Percentiles rank a stretch among this genome's conserved stretches.
Evolutionary conservation across 2,797 vertebrate species (phyloP).

Genomic region (Gephyroberyx darwinii): DNA sequence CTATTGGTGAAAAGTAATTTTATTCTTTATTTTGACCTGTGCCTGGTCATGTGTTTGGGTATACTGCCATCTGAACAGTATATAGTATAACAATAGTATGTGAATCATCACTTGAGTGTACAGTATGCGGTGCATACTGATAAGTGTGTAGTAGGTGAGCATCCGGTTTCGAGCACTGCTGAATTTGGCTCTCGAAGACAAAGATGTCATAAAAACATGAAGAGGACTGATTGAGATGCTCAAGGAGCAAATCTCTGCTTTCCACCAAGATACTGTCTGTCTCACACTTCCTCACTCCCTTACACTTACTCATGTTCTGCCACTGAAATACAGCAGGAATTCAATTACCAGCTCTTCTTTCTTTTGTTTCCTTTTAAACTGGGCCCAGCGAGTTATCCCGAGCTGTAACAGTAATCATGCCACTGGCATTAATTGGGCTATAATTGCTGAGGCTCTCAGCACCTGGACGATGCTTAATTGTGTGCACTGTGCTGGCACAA

Average conservation of each 20-base stretch:
- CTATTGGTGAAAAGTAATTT: too few relatives aligned
- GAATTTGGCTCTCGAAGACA: background rate
- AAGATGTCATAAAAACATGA: slow-evolving; percentile 59
- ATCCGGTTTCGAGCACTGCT: slow-evolving; percentile 24
- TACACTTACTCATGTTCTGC: slow-evolving; percentile 32
- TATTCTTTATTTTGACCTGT: too few relatives aligned
- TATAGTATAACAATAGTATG: too few relatives aligned
- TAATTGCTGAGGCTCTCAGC: slow-evolving; percentile 84
- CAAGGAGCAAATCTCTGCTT: slow-evolving; percentile 53
- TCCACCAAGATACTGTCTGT: slow-evolving; percentile 24
- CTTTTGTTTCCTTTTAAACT: slow-evolving; percentile 37
- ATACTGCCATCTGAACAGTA: too few relatives aligned
- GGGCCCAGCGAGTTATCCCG: slow-evolving; percentile 77
- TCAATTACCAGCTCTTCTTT: slow-evolving; percentile 77
- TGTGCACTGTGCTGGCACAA: slow-evolving; percentile 86
- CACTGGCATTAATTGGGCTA: slow-evolving; percentile 85
- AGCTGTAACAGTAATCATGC: slow-evolving; percentile 80
- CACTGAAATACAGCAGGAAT: slow-evolving; percentile 71
- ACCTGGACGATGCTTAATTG: slow-evolving; percentile 89
- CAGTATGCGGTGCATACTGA: too few relatives aligned
- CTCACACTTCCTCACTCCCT: slow-evolving; percentile 45
- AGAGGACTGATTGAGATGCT: slow-evolving; percentile 68
- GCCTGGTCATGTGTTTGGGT: too few relatives aligned
- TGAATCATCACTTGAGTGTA: too few relatives aligned
- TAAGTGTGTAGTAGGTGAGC: slow-evolving; percentile 7